These are phyloP conservation scores for Linyphia triangularis DNA, from an alignment of 2,888 invertebrate species.

Conservation along the genomic window DNA sequence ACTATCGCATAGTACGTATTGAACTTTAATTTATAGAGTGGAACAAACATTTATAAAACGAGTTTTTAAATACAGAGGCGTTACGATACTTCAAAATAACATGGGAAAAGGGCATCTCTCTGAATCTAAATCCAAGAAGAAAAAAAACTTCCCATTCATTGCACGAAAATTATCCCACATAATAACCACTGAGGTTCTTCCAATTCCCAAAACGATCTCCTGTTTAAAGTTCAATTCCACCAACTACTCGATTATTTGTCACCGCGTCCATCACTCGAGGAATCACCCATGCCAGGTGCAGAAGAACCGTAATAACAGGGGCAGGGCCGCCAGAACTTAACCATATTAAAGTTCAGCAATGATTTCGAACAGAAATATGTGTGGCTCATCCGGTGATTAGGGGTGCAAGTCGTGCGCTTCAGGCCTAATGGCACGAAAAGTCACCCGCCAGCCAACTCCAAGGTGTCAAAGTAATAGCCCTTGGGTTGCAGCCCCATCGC, in stretches of 20 bases:
- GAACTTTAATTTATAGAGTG: not conserved
- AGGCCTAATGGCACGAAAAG: constrained; percentile 48
- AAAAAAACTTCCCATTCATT: not conserved
- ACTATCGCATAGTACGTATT: not conserved
- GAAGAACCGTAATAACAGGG: constrained; percentile 61
- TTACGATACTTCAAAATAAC: not conserved
- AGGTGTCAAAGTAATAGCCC: constrained; percentile 66
- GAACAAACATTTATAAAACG: not conserved
- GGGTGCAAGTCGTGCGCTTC: constrained; percentile 67
- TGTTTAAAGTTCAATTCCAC: not conserved
- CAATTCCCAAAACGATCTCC: not conserved
- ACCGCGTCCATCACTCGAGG: constrained; percentile 2
- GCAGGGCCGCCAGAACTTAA: constrained; percentile 22
- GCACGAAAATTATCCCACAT: not conserved
- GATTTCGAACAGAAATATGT: not conserved
- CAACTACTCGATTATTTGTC: constrained; percentile 38
- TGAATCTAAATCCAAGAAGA: not conserved
- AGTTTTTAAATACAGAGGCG: no score
- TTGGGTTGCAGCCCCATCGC: constrained; percentile 60
- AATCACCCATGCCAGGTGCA: constrained; percentile 19
- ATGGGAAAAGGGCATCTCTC: not conserved
- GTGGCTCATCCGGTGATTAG: constrained; percentile 52
- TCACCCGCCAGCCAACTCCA: constrained; percentile 51
- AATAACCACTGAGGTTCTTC: not conserved
- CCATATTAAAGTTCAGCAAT: constrained; percentile 51